Evolutionary conservation across 2,888 invertebrate genomes (phyloP).

Genomic region (Palloptera scutellata): DNA sequence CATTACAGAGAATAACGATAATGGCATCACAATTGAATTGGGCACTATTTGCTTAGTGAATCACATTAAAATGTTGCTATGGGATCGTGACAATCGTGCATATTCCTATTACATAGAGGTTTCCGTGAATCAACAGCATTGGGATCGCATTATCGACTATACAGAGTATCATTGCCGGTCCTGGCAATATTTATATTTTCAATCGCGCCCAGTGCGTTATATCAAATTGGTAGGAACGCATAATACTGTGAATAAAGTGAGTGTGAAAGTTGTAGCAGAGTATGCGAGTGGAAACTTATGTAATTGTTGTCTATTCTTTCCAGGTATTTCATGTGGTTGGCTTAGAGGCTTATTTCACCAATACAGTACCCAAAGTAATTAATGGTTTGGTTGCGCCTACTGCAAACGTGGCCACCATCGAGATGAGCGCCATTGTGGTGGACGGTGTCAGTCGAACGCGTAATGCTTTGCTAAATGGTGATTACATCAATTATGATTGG

Average conservation of each 20-base stretch:
- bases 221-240: constrained; percentile 87
- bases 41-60: constrained; percentile 89
- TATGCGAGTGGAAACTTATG: neutral
- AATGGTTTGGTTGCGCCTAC: constrained; percentile 82
- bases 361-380: constrained; percentile 76
- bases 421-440: constrained; percentile 89
- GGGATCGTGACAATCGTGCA: constrained; percentile 90
- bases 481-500: constrained; percentile 96
- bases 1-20: constrained; percentile 78
- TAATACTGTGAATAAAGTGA: constrained; percentile 91
- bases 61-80: constrained; percentile 89
- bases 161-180: constrained; percentile 92
- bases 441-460: constrained; percentile 95
- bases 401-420: constrained; percentile 91
- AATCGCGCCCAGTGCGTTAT: constrained; percentile 85
- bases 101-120: constrained; percentile 72
- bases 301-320: neutral
- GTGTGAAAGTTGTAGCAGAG: neutral
- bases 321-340: constrained; percentile 89
- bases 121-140: constrained; percentile 94
- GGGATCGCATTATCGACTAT: constrained; percentile 94
- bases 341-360: constrained; percentile 88
- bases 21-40: constrained; percentile 86
- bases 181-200: constrained; percentile 95
- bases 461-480: constrained; percentile 95